Conservation (phyloP, 2,888 invertebrate genomes). For the Epirrita christyi region DNA sequence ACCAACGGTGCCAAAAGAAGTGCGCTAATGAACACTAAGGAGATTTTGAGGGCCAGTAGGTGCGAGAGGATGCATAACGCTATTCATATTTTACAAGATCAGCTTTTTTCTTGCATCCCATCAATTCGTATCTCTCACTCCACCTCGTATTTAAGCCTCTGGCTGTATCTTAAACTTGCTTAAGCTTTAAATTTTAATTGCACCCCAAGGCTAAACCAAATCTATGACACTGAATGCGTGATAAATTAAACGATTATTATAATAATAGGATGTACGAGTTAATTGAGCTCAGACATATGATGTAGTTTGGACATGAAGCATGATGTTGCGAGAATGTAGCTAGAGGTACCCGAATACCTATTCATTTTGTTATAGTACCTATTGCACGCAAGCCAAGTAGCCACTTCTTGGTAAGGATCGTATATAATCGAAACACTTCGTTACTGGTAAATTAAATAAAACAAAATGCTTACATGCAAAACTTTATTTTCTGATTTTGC, state of each 20-base stretch:
- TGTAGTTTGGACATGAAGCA: conserved; percentile 5
- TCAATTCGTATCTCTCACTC: conserved; percentile 3
- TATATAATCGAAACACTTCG: too few species aligned
- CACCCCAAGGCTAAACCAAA: conserved; percentile 60
- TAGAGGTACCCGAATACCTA: too few species aligned
- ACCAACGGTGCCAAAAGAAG: too few species aligned
- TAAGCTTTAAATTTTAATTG: conserved; percentile 69
- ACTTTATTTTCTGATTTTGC: too few species aligned
- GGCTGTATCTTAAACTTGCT: conserved; percentile 44
- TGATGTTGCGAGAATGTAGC: neutral
- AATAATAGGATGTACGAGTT: conserved; percentile 45
- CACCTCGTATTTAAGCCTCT: conserved; percentile 22
- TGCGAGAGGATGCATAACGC: too few species aligned
- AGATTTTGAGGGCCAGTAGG: too few species aligned
- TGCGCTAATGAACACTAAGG: too few species aligned
- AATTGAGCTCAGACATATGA: conserved; percentile 27
- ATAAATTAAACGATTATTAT: conserved; percentile 60
- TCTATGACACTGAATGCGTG: conserved; percentile 56
- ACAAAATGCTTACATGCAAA: too few species aligned
- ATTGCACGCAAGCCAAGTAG: too few species aligned
- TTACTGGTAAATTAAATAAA: too few species aligned
- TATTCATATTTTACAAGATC: neutral
- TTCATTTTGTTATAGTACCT: too few species aligned
- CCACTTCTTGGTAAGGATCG: too few species aligned
- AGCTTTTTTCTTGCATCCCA: neutral